Evolutionary conservation across 2,113 vertebrate species (phyloP).

Genomic region (Nansenia antarctica): DNA sequence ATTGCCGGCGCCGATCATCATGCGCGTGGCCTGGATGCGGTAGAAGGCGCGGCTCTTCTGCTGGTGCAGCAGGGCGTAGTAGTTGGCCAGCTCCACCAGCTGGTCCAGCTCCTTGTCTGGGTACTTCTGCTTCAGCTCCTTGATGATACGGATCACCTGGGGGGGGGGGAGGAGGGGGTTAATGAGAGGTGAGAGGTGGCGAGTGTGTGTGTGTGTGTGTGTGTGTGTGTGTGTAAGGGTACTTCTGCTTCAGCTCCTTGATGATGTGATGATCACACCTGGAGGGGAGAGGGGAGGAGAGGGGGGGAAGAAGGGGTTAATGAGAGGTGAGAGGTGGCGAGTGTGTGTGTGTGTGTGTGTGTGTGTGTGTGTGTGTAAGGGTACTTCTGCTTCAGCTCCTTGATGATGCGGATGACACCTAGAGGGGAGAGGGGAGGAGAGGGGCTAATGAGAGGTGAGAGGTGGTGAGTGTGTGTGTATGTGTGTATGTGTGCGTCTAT

Average conservation of each 20-base stretch:
- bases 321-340: too few relatives aligned
- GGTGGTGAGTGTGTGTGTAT: too few relatives aligned
- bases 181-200: too few relatives aligned
- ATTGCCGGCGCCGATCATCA: constrained; percentile 96
- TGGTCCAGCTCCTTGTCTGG: constrained; percentile 94
- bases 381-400: constrained; percentile 94
- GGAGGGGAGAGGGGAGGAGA: too few relatives aligned
- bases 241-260: constrained; percentile 94
- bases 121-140: constrained; percentile 94
- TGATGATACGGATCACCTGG: constrained; percentile 91
- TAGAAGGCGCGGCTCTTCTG: constrained; percentile 98
- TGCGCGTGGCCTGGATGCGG: constrained; percentile 89
- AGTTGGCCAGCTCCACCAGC: constrained; percentile 92
- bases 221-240: too few relatives aligned
- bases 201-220: too few relatives aligned
- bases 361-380: constrained; percentile 83
- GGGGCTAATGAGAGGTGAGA: neutral
- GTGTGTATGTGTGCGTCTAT: too few relatives aligned
- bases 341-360: too few relatives aligned
- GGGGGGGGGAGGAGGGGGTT: neutral
- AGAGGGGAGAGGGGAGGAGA: too few relatives aligned
- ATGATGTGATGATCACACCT: constrained; percentile 90
- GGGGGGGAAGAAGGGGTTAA: neutral
- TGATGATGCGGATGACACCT: constrained; percentile 91
- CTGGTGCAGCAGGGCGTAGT: constrained; percentile 91